These are phyloP conservation scores for Orthosia gracilis DNA, from an alignment of 2,888 invertebrate species.

Conservation along the genomic window DNA sequence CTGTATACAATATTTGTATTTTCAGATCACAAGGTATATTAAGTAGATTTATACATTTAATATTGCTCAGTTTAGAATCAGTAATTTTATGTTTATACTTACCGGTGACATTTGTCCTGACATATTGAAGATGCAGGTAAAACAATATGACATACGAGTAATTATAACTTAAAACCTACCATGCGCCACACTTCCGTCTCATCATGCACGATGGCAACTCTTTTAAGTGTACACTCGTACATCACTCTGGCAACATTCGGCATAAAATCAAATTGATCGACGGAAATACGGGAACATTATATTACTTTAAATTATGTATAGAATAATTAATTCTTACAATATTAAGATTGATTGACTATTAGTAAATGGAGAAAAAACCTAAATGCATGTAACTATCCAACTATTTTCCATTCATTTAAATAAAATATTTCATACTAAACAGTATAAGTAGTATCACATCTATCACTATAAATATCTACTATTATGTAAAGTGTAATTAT, in stretches of 20 bases:
- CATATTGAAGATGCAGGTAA: slow-evolving; percentile 68
- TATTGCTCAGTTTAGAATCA: slow-evolving; percentile 80
- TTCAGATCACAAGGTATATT: slow-evolving; percentile 79
- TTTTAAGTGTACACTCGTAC: slow-evolving; percentile 60
- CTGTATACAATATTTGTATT: slow-evolving; percentile 78
- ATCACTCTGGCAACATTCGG: slow-evolving; percentile 78
- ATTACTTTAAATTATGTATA: slow-evolving; percentile 73
- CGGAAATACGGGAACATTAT: slow-evolving; percentile 79
- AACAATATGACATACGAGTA: slow-evolving; percentile 73
- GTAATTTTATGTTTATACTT: slow-evolving; percentile 63
- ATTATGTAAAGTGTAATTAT: slow-evolving; percentile 67
- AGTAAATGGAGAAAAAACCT: slow-evolving; percentile 78
- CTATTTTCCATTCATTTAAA: slow-evolving; percentile 80
- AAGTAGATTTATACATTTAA: slow-evolving; percentile 69
- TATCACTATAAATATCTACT: slow-evolving; percentile 76
- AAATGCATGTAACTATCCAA: slow-evolving; percentile 84
- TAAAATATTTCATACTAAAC: slow-evolving; percentile 77
- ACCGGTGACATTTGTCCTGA: slow-evolving; percentile 66
- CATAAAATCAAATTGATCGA: slow-evolving; percentile 71
- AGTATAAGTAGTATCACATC: slow-evolving; percentile 83
- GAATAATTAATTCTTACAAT: slow-evolving; percentile 72
- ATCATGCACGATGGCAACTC: slow-evolving; percentile 65
- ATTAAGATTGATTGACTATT: slow-evolving; percentile 79
- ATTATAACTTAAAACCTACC: slow-evolving; percentile 76
- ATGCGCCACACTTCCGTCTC: slow-evolving; percentile 74